A percentile compares a stretch with the other conserved stretches of the same genome.
phyloP scores from a whole-genome alignment of 2,888 invertebrate genomes.

The Eilema caniola region DNA sequence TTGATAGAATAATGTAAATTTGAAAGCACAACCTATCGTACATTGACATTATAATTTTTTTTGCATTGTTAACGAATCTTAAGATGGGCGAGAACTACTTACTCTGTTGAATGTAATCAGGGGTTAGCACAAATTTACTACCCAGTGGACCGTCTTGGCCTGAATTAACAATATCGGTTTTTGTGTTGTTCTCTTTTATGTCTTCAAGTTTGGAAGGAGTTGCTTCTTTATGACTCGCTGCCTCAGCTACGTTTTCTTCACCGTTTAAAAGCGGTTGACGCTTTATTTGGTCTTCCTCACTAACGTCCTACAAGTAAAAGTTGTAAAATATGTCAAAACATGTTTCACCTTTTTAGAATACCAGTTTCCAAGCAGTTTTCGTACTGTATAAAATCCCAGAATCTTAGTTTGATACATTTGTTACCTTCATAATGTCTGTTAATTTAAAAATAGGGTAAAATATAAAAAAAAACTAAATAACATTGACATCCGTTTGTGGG shows the following conservation, averaged over 20 bases:
- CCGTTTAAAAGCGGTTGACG: slow-evolving; percentile 76
- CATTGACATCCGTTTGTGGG: slow-evolving; percentile 78
- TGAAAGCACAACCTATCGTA: neutral
- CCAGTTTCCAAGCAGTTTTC: neutral
- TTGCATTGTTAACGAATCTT: neutral
- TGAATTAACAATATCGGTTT: slow-evolving; percentile 76
- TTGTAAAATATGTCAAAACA: slow-evolving; percentile 51
- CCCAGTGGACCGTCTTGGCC: slow-evolving; percentile 63
- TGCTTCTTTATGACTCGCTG: slow-evolving; percentile 74
- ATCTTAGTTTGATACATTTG: neutral
- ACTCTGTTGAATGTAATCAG: slow-evolving; percentile 98
- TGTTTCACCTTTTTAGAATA: slow-evolving; percentile 29
- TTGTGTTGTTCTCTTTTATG: slow-evolving; percentile 74
- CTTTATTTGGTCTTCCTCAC: slow-evolving; percentile 73
- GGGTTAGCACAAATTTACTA: slow-evolving; percentile 93
- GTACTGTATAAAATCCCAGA: neutral
- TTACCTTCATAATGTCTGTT: neutral
- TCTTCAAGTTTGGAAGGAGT: slow-evolving; percentile 77
- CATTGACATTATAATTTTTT: neutral
- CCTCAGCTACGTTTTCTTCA: slow-evolving; percentile 78
- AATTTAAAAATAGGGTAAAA: slow-evolving; percentile 49
- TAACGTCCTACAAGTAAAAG: slow-evolving; percentile 76
- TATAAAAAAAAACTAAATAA: slow-evolving; percentile 60
- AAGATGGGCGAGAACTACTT: slow-evolving; percentile 74
- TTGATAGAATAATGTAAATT: neutral